Percentiles rank a stretch among this genome's conserved stretches.
These are phyloP conservation scores for Halesus radiatus DNA, from an alignment of 1,140 invertebrate genomes.

Conservation along the genomic window DNA sequence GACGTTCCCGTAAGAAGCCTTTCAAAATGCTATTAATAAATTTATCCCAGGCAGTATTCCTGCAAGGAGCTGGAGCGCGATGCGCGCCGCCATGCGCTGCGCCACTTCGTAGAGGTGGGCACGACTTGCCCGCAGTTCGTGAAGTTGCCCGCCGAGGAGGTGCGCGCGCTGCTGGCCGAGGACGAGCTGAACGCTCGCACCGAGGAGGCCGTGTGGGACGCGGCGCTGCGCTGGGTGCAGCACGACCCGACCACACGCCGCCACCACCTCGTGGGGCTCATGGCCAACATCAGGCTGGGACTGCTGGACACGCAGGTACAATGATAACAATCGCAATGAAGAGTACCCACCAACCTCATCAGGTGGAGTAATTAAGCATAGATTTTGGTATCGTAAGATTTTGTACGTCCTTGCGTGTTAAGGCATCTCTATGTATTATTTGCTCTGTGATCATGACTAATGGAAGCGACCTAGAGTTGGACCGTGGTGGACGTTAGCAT, in stretches of 20 bases:
- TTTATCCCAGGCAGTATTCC: constrained; percentile 74
- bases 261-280: constrained; percentile 78
- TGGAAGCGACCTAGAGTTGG: too few species aligned
- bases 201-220: constrained; percentile 73
- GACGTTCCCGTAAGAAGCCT: constrained; percentile 17
- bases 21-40: not conserved
- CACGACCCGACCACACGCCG: constrained; percentile 75
- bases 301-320: constrained; percentile 83
- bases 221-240: constrained; percentile 72
- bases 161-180: constrained; percentile 79
- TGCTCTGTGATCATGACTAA: too few species aligned
- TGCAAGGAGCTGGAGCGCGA: constrained; percentile 78
- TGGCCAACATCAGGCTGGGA: constrained; percentile 86
- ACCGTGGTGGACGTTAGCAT: too few species aligned
- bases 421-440: too few species aligned
- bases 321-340: too few species aligned
- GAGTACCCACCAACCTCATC: too few species aligned
- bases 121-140: constrained; percentile 81
- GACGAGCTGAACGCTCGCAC: constrained; percentile 81
- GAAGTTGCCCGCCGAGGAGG: constrained; percentile 76
- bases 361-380: too few species aligned
- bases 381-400: too few species aligned
- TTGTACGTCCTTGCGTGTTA: too few species aligned
- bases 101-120: constrained; percentile 81
- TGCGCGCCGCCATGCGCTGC: constrained; percentile 79